These are phyloP conservation scores for Vipera ursinii DNA, from an alignment of 2,797 vertebrate species.

Conservation along the genomic window DNA sequence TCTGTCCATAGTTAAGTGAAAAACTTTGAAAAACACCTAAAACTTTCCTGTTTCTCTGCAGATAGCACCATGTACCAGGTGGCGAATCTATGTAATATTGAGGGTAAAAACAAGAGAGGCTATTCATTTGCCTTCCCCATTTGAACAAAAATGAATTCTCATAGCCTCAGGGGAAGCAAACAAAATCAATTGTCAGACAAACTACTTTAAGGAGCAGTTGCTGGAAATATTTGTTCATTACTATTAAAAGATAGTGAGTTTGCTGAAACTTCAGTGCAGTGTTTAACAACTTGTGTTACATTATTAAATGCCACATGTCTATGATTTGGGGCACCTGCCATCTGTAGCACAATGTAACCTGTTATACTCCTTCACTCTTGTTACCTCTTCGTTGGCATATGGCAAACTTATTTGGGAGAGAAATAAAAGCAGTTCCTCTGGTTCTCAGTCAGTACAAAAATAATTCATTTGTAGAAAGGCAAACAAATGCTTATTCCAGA, in stretches of 20 bases:
- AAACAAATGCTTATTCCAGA: not conserved
- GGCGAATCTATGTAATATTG: not conserved
- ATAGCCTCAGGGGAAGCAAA: not conserved
- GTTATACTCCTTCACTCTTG: not conserved
- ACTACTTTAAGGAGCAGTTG: conserved; percentile 10
- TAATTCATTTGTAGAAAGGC: conserved; percentile 1
- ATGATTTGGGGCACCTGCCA: conserved; percentile 16
- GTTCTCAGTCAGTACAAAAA: conserved; percentile 14
- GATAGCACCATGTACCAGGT: not conserved
- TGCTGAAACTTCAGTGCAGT: conserved; percentile 11
- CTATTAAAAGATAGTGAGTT: conserved; percentile 22
- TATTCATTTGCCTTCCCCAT: conserved; percentile 19
- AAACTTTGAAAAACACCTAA: too few species aligned
- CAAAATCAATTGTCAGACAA: conserved; percentile 26
- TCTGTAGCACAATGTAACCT: not conserved
- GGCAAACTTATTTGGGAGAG: conserved; percentile 4
- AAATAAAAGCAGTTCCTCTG: not conserved
- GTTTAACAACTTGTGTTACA: conserved; percentile 30
- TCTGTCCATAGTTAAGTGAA: conserved; percentile 50
- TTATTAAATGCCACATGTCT: conserved; percentile 17
- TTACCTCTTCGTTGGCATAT: conserved; percentile 10
- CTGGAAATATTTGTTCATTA: conserved; percentile 29
- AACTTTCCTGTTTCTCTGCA: not conserved
- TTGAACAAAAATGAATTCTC: conserved; percentile 9
- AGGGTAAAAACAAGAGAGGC: not conserved